Conservation (phyloP, 37 sponge, comb jelly and placozoan genomes). For the Eunapius fragilis region DNA sequence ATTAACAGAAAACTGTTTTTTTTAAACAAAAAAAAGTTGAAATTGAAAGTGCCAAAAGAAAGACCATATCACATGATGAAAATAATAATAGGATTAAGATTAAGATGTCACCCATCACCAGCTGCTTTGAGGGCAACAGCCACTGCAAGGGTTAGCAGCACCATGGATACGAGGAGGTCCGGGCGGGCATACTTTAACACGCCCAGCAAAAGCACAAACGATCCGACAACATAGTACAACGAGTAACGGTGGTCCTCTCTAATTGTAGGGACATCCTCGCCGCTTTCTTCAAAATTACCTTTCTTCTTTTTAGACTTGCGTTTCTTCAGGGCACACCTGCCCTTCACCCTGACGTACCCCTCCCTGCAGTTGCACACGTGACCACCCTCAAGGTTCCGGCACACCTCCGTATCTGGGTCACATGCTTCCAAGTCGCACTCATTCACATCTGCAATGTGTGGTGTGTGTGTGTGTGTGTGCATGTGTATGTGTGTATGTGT, state of each 20-base stretch:
- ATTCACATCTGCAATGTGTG: slow-evolving; percentile 53
- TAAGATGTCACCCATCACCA: neutral
- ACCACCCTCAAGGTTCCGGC: slow-evolving; percentile 62
- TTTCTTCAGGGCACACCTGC: slow-evolving; percentile 60
- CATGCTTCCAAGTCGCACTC: slow-evolving; percentile 61
- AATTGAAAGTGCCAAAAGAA: too few relatives aligned
- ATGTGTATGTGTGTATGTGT: neutral
- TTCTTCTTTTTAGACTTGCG: slow-evolving; percentile 43
- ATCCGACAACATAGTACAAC: neutral
- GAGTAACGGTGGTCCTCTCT: neutral
- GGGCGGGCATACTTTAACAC: neutral
- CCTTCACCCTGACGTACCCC: slow-evolving; percentile 54
- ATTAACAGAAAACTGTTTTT: too few relatives aligned
- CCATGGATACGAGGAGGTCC: neutral
- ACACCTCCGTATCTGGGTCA: slow-evolving; percentile 66
- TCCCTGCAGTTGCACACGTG: slow-evolving; percentile 76
- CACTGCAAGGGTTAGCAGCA: neutral
- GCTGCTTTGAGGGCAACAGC: neutral
- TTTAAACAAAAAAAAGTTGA: too few relatives aligned
- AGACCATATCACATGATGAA: too few relatives aligned
- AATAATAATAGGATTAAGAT: neutral
- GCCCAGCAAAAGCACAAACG: neutral
- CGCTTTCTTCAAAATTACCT: slow-evolving; percentile 16
- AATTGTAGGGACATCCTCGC: slow-evolving; percentile 1
- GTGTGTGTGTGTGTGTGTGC: too few relatives aligned